phyloP scores from a whole-genome alignment of 2,888 invertebrate genomes.

The Nezara viridula region DNA sequence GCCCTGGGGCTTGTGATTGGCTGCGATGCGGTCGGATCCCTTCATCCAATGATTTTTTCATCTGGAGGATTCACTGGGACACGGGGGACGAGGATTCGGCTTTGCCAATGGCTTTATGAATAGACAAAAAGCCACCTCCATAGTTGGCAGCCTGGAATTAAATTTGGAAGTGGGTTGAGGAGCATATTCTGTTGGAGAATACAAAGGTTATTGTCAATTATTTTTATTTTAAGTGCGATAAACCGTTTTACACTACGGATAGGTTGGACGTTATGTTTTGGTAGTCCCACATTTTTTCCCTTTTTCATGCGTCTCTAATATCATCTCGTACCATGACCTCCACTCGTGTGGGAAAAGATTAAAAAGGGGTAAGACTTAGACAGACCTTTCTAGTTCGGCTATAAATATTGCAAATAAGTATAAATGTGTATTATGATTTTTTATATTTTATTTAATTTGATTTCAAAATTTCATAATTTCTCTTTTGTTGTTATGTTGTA shows the following conservation, averaged over 20 bases:
- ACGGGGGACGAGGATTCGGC: neutral
- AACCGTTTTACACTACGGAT: neutral
- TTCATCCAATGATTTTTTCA: neutral
- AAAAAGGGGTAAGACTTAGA: no score
- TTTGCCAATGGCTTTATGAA: neutral
- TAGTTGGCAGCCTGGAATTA: neutral
- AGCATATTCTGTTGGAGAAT: neutral
- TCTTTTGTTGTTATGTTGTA: no score
- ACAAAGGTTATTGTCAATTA: neutral
- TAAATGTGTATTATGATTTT: no score
- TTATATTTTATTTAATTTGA: no score
- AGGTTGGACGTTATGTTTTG: neutral
- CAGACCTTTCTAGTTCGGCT: no score
- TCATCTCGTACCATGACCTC: no score
- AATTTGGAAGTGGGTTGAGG: neutral
- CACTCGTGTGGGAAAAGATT: no score
- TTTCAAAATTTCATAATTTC: no score
- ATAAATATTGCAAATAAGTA: no score
- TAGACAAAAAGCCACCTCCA: neutral
- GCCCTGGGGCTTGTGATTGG: constrained; percentile 21
- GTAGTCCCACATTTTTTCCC: no score
- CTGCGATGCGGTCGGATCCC: neutral
- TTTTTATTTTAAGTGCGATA: neutral
- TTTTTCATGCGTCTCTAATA: no score
- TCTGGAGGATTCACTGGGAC: neutral